Percentiles rank a stretch among this genome's conserved stretches.
Conservation (phyloP, 1,140 invertebrate species). For the Heliconius hermathena region DNA sequence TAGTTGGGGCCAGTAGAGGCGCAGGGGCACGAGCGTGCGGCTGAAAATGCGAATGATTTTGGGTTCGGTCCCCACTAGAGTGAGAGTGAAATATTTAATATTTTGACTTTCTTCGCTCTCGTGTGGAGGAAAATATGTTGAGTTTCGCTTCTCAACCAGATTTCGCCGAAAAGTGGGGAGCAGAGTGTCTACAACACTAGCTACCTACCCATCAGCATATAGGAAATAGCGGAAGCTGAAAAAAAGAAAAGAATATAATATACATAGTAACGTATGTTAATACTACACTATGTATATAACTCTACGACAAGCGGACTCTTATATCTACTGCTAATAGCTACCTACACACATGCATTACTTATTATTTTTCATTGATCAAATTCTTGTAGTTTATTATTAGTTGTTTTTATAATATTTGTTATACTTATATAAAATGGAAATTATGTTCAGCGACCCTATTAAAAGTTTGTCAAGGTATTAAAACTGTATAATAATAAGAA, state of each 20-base stretch:
- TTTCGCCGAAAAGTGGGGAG: background rate
- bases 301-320: no score
- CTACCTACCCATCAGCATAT: background rate
- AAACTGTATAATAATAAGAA: conserved; percentile 6
- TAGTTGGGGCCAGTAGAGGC: no score
- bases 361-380: no score
- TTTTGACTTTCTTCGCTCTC: background rate
- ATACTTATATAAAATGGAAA: background rate
- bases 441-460: background rate
- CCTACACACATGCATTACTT: no score
- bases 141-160: no score
- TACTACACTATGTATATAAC: no score
- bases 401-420: background rate
- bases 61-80: no score
- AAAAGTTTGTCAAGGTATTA: background rate
- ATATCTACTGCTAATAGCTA: no score
- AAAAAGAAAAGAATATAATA: background rate
- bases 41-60: no score
- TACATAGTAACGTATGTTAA: no score
- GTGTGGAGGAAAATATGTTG: no score
- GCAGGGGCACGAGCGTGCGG: no score
- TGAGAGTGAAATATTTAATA: background rate
- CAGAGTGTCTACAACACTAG: background rate
- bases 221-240: background rate
- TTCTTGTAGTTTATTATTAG: background rate